Base-by-base conservation (phyloP, 2,797 vertebrate genomes). In the Myiothlypis coronata region DNA sequence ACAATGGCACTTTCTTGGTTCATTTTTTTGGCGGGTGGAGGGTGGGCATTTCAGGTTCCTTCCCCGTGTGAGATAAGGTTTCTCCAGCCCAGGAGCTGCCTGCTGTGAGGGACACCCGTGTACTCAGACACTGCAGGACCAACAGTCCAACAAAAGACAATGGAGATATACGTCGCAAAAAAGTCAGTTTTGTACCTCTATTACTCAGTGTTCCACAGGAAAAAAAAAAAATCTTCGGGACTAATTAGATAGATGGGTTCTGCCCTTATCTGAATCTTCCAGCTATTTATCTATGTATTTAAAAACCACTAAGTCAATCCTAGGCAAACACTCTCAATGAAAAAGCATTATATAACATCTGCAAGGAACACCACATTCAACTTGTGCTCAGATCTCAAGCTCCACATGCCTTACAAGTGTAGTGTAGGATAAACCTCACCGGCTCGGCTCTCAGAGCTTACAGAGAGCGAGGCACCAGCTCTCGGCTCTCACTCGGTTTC, bases 101-200 rank as follows among this genome's bases (percentile, higher is more conserved):
- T 43, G 14, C 24, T 23, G 6, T 5, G 12, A 53, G 30, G 47
- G 30, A 41, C 13, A 16, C 5, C n/a, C 13, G 4, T 0, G 0
- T 4, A 14, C 19, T 50, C 30, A 12, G 20, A 37, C 18, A 21
- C 52, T 12, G 17, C 12, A 8, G 37, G 10, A 67, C 12, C 26
- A 21, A 35, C 41, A 32, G 34, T 35, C 43, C 46, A n/a, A 11
- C 10, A 2, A 83, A 46, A 2, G 30, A 8, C 1, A 4, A 4
- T 2, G 8, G 44, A 75, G 28, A 83, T 4, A 43, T 11, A 7
- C 4, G 35, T 10, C 23, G 27, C 28, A 9, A 23, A 56, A 70
- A 49, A 67, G 30, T 19, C 4, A 1, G 0, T 0, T 32, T 83
- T 61, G 8, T 43, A 32, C 32, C 10, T 70, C 52, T 67, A 8